Evolutionary conservation across 1,140 invertebrate species (phyloP), one percentile per base, ranked within the genome.

Genomic region (Hylyphantes graminicola): DNA sequence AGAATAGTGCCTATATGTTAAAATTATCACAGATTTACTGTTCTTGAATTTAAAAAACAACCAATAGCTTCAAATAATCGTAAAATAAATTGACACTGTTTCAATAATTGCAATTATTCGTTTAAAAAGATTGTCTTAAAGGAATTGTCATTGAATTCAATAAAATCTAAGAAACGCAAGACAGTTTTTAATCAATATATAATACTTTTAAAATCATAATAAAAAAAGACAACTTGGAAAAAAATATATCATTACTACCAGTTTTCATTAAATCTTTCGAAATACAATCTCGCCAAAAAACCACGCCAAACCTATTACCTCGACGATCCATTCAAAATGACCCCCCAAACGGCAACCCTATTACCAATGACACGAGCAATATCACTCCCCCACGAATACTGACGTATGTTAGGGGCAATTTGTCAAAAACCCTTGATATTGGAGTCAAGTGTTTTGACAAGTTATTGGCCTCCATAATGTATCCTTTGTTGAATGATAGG

Each of bases 401-500:
- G 63, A n/a, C 50, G 11, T 64, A 13, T 17, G 55, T 21, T 21
- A 67, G 9, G 48, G 78, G 53, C 78, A 70, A 81, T 81, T 81
- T 81, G 78, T 81, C 78, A 35, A 81, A 72, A 72, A 63, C 55
- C 55, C 78, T 51, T 19, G 48, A 81, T 81, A 81, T 81, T 81
- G 78, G 67, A 81, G 78, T 81, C 78, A 81, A 81, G 78, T 81
- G 67, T 81, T 80, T 81, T 81, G 78, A 81, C 78, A 81, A 81
- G 78, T 63, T 78, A 78, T 78, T 51, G 11, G 68, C 50, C 15
- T 11, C 64, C 6, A 35, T 12, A n/a, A 12, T 19, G 12, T 67
- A 12, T 35, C 35, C 35, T 35, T 35, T 35, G 35, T 35, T 35
- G 35, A 35, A 35, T 17, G 57, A 61, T 17, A 61, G 57, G 57